Base-by-base conservation (phyloP, 2,113 vertebrate genomes). In the Asarcornis scutulata region DNA sequence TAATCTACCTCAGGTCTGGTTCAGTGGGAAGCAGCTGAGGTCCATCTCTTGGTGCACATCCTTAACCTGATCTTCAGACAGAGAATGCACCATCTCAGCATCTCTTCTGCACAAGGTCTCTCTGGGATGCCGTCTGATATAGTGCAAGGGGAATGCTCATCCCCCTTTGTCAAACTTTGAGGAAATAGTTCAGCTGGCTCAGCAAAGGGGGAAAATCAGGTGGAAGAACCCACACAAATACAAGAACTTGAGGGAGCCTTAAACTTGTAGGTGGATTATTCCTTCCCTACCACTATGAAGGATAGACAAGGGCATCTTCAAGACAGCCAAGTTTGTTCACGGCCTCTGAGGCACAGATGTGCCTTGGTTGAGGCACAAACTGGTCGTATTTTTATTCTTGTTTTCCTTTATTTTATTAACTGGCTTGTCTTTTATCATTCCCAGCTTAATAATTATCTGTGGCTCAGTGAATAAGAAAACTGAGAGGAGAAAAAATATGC, bases 381-480 rank as follows among this genome's bases (percentile, higher is more conserved):
- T 7, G 31, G 12, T 42, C 0, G 0, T 75, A 76, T 48, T 79
- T 93, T 80, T 53, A 59, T 76, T 79, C 73, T 82, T 86, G 68
- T 79, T 91, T 89, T 84, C 59, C 36, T 92, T 83, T 88, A 20
- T 58, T 87, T 79, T 83, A 88, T 88, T 93, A 91, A 80, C 84
- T 66, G 36, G 16, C 17, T 56, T 53, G n/a, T 72, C 73, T 89
- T 94, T 83, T 83, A 53, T 71, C 77, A 79, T 75, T 91, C 76
- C 72, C 88, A 79, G 76, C 40, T 83, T 72, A 79, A 74, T 63
- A 67, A 94, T 93, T 96, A 76, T 79, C 71, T 68, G 73, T 91
- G 90, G 67, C 72, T 83, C 44, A 67, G 67, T 72, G 81, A 88
- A 85, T 52, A 17, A 93, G 77, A 88, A 93, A 88, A 83, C 53